Conservation (phyloP, 2,888 invertebrate genomes). For the Zygaena filipendulae region DNA sequence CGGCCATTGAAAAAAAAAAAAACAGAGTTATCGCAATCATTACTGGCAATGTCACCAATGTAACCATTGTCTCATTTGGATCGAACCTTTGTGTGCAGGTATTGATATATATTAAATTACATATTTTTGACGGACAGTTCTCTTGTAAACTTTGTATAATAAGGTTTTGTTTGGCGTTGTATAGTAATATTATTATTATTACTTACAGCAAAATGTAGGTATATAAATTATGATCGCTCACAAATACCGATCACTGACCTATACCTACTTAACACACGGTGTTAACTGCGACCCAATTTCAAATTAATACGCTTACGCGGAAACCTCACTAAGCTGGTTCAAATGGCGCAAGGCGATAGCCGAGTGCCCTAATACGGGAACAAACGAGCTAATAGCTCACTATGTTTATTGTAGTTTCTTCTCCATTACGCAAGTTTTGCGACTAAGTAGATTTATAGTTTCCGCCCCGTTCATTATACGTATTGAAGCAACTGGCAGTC, state of each 20-base stretch:
- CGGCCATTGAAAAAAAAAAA: too few relatives aligned
- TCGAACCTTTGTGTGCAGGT: too few relatives aligned
- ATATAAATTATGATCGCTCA: too few relatives aligned
- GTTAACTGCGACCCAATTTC: conserved; percentile 65
- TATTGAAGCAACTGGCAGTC: conserved; percentile 39
- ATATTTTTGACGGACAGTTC: too few relatives aligned
- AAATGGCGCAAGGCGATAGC: conserved; percentile 45
- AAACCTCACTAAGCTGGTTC: conserved; percentile 66
- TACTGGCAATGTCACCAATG: too few relatives aligned
- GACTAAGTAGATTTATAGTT: conserved; percentile 65
- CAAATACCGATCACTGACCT: conserved; percentile 59
- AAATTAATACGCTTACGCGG: conserved; percentile 66
- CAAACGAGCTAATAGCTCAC: conserved; percentile 38
- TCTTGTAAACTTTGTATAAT: too few relatives aligned
- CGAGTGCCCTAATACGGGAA: conserved; percentile 25
- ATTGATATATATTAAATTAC: too few relatives aligned
- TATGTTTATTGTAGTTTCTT: conserved; percentile 49
- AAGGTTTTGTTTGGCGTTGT: too few relatives aligned
- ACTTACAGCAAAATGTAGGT: too few relatives aligned
- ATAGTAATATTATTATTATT: too few relatives aligned
- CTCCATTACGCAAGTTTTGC: conserved; percentile 56
- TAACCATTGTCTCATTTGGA: too few relatives aligned
- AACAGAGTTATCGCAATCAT: too few relatives aligned
- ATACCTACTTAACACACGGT: conserved; percentile 47
- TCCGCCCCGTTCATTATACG: conserved; percentile 66